phyloP scores from a whole-genome alignment of 2,888 invertebrate species.

The Drosophila mimetica region DNA sequence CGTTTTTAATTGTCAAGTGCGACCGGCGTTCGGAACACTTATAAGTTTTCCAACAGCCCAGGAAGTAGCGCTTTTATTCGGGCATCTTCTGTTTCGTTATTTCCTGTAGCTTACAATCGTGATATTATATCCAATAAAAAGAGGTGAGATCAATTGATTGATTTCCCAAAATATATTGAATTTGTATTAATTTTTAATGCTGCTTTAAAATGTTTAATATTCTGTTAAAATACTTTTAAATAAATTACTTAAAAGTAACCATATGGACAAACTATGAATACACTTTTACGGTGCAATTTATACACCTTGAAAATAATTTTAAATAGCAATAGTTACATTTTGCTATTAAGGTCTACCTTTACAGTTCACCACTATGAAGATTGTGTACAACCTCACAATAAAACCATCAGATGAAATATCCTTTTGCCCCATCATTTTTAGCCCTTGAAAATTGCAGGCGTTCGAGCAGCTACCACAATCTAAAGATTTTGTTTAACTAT shows the following conservation, averaged over 20 bases:
- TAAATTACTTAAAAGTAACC: too few species aligned
- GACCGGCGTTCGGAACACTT: conserved; percentile 11
- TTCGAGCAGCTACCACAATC: conserved; percentile 36
- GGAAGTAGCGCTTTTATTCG: conserved; percentile 8
- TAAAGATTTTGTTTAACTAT: conserved; percentile 52
- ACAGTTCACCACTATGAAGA: neutral
- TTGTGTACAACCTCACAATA: conserved; percentile 3
- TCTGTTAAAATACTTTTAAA: too few species aligned
- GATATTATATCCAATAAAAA: neutral
- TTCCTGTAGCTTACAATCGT: neutral
- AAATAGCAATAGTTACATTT: neutral
- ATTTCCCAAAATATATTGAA: too few species aligned
- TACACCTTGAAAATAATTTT: too few species aligned
- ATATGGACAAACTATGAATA: too few species aligned
- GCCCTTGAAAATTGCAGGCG: conserved; percentile 69
- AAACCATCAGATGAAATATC: conserved; percentile 14
- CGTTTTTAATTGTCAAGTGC: conserved; percentile 74
- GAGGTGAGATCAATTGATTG: too few species aligned
- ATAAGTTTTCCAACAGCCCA: neutral
- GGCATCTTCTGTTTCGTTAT: too few species aligned
- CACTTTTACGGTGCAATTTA: too few species aligned
- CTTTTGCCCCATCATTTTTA: conserved; percentile 1
- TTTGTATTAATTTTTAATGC: too few species aligned
- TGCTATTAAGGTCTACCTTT: neutral
- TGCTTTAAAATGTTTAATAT: too few species aligned